Evolutionary conservation across 2,113 vertebrate species (phyloP), one percentile per base, ranked within the genome.

Genomic region (Neogobius melanostomus): DNA sequence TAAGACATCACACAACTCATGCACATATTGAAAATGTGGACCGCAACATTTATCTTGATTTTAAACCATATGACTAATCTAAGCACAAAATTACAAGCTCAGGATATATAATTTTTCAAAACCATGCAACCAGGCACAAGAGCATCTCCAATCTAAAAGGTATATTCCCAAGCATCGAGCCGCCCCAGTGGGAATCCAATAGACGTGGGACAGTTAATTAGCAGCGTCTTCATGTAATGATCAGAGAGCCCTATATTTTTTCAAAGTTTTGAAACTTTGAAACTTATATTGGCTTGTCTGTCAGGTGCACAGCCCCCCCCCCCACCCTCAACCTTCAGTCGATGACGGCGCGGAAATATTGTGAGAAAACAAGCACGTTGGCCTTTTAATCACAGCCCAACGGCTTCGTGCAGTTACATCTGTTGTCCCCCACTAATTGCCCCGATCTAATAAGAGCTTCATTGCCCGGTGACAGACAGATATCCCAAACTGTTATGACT

Each of bases 391-490:
- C 83, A 85, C 70, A 54, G 61, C 68, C 48, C 56, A 81, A 36
- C 77, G 74, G 69, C 64, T 74, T 80, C 65, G 45, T 46, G 56
- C 69, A 10, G 68, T 84, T 84, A 84, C 72, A 71, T 72, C 67
- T 59, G 80, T 77, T 86, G 83, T 82, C 80, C 80, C 75, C 75
- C 64, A 68, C 81, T 92, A 90, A 90, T 90, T 91, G 89, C 75
- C 74, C 64, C 62, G 76, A 87, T 90, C 85, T 87, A 88, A 91
- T 84, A 89, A 87, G 81, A 85, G 81, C 69, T 76, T 88, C 85
- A 77, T 64, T 79, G 75, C 59, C 78, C 75, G 65, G 80, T 87
- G 81, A 89, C 85, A 83, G 83, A 90, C 85, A 76, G 49, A 62
- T 69, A 83, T 84, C 83, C 78, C 79, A 78, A 82, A 88, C 87